A percentile compares a stretch with the other conserved stretches of the same genome.
phyloP scores from a whole-genome alignment of 2,797 vertebrate species.

The Sylvia borin region DNA sequence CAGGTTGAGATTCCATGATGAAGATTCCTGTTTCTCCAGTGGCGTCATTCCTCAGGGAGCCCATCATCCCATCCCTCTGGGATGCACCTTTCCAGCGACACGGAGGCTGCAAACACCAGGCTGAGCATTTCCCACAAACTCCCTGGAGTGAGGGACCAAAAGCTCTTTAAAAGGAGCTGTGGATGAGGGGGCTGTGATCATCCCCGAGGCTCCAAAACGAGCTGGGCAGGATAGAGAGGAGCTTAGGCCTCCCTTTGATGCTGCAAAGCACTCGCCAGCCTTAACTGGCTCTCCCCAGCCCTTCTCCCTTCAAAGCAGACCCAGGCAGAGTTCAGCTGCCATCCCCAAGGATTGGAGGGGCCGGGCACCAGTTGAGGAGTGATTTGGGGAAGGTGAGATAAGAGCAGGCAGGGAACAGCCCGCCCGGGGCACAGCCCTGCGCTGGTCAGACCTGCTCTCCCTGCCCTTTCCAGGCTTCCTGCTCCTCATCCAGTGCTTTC shows the following conservation, averaged over 20 bases:
- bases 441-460: background rate
- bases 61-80: background rate
- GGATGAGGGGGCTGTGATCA: background rate
- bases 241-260: background rate
- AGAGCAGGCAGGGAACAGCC: background rate
- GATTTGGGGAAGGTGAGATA: background rate
- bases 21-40: background rate
- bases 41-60: background rate
- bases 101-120: background rate
- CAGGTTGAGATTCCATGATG: background rate
- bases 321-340: background rate
- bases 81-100: background rate
- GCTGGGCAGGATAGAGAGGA: background rate
- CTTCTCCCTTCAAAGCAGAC: background rate
- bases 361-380: accelerated
- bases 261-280: background rate
- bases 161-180: background rate
- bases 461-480: background rate
- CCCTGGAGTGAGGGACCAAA: background rate
- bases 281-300: background rate
- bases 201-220: background rate
- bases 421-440: accelerated
- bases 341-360: background rate
- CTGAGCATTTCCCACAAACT: background rate
- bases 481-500: background rate